phyloP scores from a whole-genome alignment of 35 echinoderm and acorn worm species.

The Anneissia japonica region DNA sequence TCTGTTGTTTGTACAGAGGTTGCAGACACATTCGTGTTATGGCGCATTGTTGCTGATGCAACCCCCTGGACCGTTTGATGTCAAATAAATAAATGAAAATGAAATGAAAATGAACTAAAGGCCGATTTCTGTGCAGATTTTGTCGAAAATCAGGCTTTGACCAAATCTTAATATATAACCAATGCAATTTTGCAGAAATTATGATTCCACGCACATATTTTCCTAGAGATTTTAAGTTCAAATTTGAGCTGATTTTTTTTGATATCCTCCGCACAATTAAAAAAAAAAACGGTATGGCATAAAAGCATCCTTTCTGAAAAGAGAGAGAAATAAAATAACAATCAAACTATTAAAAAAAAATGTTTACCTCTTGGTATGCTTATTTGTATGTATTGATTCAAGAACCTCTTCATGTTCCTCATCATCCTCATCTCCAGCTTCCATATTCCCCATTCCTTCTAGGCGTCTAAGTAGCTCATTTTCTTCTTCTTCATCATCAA shows the following conservation, averaged over 20 bases:
- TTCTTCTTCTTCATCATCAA: background rate
- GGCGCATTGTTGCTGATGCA: no score
- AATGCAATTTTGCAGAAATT: no score
- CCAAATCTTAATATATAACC: no score
- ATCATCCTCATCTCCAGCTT: slow-evolving; percentile 51
- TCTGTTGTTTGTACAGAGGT: no score
- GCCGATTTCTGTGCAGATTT: no score
- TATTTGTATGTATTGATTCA: background rate
- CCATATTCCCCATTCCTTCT: background rate
- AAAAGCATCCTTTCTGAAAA: background rate
- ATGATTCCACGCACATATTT: no score
- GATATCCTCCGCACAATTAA: background rate
- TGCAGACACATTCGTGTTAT: no score
- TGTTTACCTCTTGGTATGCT: background rate
- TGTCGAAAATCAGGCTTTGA: no score
- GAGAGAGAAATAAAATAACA: background rate
- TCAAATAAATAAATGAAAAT: no score
- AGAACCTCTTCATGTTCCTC: slow-evolving; percentile 22
- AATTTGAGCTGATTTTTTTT: background rate
- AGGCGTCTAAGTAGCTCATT: background rate
- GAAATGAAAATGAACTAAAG: no score
- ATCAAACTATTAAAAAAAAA: background rate
- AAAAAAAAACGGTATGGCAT: background rate
- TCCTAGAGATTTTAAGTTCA: background rate
- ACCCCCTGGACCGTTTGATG: no score